Evolutionary conservation across 2,797 vertebrate genomes (phyloP), one percentile per base, ranked within the genome.

Genomic region (Echeneis naucrates): DNA sequence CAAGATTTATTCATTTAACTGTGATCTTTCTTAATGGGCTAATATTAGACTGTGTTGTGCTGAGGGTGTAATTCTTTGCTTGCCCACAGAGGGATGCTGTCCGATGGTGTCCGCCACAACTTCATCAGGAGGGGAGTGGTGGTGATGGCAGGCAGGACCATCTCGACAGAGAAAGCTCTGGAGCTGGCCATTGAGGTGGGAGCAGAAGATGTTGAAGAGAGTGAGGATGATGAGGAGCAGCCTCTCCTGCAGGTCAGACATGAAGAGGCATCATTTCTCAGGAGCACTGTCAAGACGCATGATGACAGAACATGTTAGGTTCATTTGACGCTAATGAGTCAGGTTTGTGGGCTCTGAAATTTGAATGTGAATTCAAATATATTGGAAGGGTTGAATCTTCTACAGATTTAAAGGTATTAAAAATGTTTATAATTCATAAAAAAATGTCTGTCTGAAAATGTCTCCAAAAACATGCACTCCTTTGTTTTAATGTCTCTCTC

Each of bases 131-230:
- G 95, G 74, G 96, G 96, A 0, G 91, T 97, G 45, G 94, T 98
- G 17, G 45, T 83, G 17, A 93, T 93, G 44, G 83, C 69, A 1
- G 84, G 86, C 4, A 88, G 93, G 54, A 89, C 91, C 57, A 35
- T 97, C 68, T 87, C 89, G 0, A 51, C 89, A 1, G 97, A 98
- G 35, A 90, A 26, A 61, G 96, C 96, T 12, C 86, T 98, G 54
- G 96, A 98, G 77, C 84, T 97, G 88, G 97, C 97, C 8, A 95
- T 98, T 0, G 96, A 97, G 84, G 94, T 88, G 0, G 97, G 95
- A 78, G 97, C 96, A 0, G 96, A 97, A 70, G 97, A 98, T 30
- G 95, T 98, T 55, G 86, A 88, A 11, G 95, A 97, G 78, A 79
- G 70, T 0, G 93, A 95, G 75, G 96, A 96, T 1, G 96, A 97